These are phyloP conservation scores for Thamnaconus septentrionalis DNA, from an alignment of 2,113 vertebrate species.

Conservation along the genomic window DNA sequence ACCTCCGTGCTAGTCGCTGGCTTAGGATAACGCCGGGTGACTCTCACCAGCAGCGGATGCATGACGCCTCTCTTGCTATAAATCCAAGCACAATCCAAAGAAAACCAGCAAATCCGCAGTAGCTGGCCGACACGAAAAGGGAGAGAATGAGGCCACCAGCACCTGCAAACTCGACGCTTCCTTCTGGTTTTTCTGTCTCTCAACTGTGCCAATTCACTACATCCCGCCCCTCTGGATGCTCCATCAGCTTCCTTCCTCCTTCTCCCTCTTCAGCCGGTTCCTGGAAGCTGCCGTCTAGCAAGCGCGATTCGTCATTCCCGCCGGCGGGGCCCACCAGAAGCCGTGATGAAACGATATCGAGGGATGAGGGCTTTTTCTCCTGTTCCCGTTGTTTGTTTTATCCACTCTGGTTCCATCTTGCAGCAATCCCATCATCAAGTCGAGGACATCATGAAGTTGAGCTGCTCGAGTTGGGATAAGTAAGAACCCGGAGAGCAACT, in stretches of 20 bases:
- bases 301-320: constrained; percentile 61
- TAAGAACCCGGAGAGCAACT: too few species aligned
- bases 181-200: constrained; percentile 13
- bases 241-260: constrained; percentile 21
- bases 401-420: too few species aligned
- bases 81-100: constrained; percentile 1
- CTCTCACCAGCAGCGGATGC: constrained; percentile 13
- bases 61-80: constrained; percentile 7
- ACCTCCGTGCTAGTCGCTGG: constrained; percentile 21
- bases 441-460: too few species aligned
- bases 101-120: too few species aligned
- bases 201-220: constrained; percentile 17
- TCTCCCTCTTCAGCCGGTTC: constrained; percentile 22
- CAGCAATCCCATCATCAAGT: too few species aligned
- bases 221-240: constrained; percentile 21
- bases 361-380: constrained; percentile 3
- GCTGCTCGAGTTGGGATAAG: too few species aligned
- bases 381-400: too few species aligned
- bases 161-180: constrained; percentile 9
- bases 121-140: too few species aligned
- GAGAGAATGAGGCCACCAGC: constrained; percentile 1
- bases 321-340: constrained; percentile 50
- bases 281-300: constrained; percentile 50
- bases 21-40: constrained; percentile 35
- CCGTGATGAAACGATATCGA: constrained; percentile 39